A percentile compares a stretch with the other conserved stretches of the same genome.
Evolutionary conservation across 2,797 vertebrate genomes (phyloP).

Genomic region (Cottoperca gobio): DNA sequence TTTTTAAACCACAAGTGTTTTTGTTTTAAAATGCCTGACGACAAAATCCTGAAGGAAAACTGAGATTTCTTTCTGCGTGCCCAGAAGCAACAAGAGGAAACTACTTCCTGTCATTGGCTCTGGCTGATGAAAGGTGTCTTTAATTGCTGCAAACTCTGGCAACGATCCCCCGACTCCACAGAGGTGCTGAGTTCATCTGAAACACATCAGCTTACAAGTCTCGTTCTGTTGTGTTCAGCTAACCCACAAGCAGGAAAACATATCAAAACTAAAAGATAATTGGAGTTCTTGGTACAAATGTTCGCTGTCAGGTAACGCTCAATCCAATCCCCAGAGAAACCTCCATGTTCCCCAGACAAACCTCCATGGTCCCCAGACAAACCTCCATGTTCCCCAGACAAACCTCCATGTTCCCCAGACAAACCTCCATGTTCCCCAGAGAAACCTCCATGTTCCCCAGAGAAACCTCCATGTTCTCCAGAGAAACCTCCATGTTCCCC

Average conservation of each 20-base stretch:
- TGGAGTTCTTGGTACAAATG: neutral
- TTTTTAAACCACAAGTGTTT: constrained; percentile 8
- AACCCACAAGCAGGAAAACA: neutral
- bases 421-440: constrained; percentile 11
- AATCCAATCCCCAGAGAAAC: constrained; percentile 13
- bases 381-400: constrained; percentile 11
- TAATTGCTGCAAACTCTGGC: neutral
- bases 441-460: too few relatives aligned
- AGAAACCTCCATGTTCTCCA: constrained; percentile 9
- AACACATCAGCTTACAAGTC: neutral
- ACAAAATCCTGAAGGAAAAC: neutral
- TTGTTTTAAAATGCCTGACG: neutral
- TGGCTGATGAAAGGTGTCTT: constrained; percentile 10
- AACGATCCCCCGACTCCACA: neutral
- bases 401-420: too few relatives aligned
- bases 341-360: constrained; percentile 23
- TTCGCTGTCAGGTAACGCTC: constrained; percentile 24
- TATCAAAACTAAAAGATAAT: constrained; percentile 24
- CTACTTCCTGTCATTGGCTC: constrained; percentile 1
- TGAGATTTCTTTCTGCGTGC: constrained; percentile 15
- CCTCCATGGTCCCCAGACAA: too few relatives aligned
- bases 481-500: too few relatives aligned
- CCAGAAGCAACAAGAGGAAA: neutral
- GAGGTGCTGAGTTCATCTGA: constrained; percentile 14
- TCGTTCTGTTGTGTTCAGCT: neutral